Percentiles rank a stretch among this genome's conserved stretches.
Evolutionary conservation across 2,888 invertebrate species (phyloP).

Genomic region (Acronicta psi): DNA sequence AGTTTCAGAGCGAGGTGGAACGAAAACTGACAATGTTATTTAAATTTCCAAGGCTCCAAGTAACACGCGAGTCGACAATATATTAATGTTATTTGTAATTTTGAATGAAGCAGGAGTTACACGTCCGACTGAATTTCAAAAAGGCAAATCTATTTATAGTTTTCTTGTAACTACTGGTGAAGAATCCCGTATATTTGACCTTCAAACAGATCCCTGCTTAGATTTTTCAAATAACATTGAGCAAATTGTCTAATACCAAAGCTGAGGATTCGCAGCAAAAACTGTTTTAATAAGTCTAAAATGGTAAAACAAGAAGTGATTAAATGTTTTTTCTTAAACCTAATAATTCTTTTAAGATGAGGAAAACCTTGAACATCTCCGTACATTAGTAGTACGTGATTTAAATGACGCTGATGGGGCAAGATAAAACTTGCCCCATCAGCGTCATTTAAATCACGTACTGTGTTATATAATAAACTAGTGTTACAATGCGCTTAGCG

Average conservation of each 20-base stretch:
- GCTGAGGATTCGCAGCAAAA: conserved; percentile 36
- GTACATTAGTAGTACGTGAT: conserved; percentile 53
- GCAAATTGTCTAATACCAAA: conserved; percentile 34
- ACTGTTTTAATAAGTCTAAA: conserved; percentile 43
- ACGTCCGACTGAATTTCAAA: background rate
- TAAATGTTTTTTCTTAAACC: conserved; percentile 49
- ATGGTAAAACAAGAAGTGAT: conserved; percentile 48
- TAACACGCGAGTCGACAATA: conserved; percentile 12
- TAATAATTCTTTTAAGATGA: conserved; percentile 46
- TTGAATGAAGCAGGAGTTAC: conserved; percentile 2
- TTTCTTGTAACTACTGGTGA: background rate
- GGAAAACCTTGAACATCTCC: conserved; percentile 62
- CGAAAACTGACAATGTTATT: conserved; percentile 22
- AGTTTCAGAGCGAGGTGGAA: conserved; percentile 23
- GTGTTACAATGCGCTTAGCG: conserved; percentile 39
- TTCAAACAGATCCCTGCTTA: no score
- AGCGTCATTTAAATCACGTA: conserved; percentile 57
- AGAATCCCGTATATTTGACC: no score
- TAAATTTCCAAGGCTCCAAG: conserved; percentile 28
- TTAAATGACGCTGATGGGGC: conserved; percentile 57
- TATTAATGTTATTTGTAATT: conserved; percentile 4
- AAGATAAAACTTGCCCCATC: conserved; percentile 58
- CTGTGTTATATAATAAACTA: conserved; percentile 49
- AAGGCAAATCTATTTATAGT: background rate
- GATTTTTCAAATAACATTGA: conserved; percentile 13